Percentiles rank a stretch among this genome's conserved stretches.
These are phyloP conservation scores for Copsychus sechellarum DNA, from an alignment of 2,113 vertebrate species.

Conservation along the genomic window DNA sequence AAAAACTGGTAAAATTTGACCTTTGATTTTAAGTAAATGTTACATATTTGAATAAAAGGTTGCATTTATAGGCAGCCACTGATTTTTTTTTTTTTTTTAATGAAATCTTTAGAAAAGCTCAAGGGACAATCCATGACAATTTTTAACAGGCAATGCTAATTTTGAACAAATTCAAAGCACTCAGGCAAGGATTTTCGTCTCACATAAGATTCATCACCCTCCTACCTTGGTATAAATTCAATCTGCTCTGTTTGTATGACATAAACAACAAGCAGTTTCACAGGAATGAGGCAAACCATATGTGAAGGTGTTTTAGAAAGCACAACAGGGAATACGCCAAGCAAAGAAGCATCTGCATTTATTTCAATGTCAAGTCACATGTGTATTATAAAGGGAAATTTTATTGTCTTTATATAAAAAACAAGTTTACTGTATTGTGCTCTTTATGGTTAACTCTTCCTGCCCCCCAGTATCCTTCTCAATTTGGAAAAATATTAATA, in stretches of 20 bases:
- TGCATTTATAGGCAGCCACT: not conserved
- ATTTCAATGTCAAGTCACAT: constrained; percentile 79
- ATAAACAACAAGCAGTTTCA: constrained; percentile 81
- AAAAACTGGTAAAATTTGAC: constrained; percentile 33
- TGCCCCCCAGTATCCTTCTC: not conserved
- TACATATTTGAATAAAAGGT: constrained; percentile 44
- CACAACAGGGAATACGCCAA: constrained; percentile 79
- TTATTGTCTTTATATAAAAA: constrained; percentile 75
- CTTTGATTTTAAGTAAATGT: constrained; percentile 47
- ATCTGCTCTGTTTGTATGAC: constrained; percentile 78
- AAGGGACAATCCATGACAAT: not conserved
- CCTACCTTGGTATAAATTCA: constrained; percentile 76
- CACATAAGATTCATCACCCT: constrained; percentile 70
- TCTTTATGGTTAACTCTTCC: constrained; percentile 67
- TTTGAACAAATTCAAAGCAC: constrained; percentile 66
- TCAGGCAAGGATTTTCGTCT: constrained; percentile 65
- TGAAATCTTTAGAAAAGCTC: not conserved
- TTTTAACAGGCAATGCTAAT: constrained; percentile 58
- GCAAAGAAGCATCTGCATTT: constrained; percentile 82
- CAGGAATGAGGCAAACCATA: constrained; percentile 80
- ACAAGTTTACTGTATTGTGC: constrained; percentile 35
- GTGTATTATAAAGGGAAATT: constrained; percentile 78
- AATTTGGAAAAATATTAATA: not conserved
- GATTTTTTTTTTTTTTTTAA: not conserved
- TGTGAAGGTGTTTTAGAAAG: constrained; percentile 83